These are phyloP conservation scores for Mormyrus hasselquistii DNA, from an alignment of 2,797 vertebrate species.

Conservation along the genomic window DNA sequence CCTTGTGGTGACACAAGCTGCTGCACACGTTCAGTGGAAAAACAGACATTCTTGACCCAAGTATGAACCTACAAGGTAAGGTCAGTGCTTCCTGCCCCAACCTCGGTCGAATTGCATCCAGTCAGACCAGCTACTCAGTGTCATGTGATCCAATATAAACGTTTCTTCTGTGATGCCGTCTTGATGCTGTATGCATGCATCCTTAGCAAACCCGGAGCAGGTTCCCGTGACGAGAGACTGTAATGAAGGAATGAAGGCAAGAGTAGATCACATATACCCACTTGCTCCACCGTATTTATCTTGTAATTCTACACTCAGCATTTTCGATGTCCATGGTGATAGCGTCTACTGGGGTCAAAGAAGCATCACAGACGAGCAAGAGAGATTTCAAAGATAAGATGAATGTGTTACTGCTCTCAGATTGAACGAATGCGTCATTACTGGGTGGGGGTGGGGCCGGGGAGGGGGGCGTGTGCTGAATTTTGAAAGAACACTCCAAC, in stretches of 20 bases:
- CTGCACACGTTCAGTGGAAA: neutral
- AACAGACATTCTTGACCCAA: neutral
- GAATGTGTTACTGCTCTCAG: neutral
- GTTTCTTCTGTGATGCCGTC: neutral
- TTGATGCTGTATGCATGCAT: neutral
- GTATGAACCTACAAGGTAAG: slow-evolving; percentile 10
- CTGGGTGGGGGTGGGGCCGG: no score
- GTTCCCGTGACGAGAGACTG: neutral
- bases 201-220: neutral
- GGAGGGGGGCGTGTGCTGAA: neutral
- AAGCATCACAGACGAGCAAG: slow-evolving; percentile 18
- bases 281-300: slow-evolving; percentile 31
- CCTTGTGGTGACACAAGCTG: neutral
- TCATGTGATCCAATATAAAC: neutral
- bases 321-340: slow-evolving; percentile 26
- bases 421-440: neutral
- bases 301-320: slow-evolving; percentile 36
- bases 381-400: slow-evolving; percentile 36
- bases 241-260: neutral
- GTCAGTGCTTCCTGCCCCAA: neutral
- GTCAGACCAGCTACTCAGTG: neutral
- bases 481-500: neutral
- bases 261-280: slow-evolving; percentile 25
- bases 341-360: slow-evolving; percentile 23
- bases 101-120: neutral